Conservation (phyloP, 1,140 invertebrate genomes). For the Tachypleus tridentatus region DNA sequence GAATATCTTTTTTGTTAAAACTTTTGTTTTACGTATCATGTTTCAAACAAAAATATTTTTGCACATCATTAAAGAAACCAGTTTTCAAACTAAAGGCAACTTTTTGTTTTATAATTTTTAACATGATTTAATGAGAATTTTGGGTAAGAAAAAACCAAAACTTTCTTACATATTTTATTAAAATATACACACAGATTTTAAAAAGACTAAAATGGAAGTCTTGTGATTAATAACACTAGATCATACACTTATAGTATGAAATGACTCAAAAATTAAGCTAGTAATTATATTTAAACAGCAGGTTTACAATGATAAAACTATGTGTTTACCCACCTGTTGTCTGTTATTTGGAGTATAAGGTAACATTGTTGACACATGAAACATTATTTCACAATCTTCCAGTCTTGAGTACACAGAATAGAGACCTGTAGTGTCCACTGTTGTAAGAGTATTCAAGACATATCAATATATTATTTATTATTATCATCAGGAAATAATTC, state of each 20-base stretch:
- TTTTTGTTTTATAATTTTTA: no score
- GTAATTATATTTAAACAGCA: no score
- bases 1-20: conserved; percentile 10
- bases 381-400: conserved; percentile 79
- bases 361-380: conserved; percentile 84
- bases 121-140: no score
- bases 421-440: conserved; percentile 64
- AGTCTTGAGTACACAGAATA: conserved; percentile 73
- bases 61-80: background rate
- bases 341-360: conserved; percentile 83
- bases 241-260: no score
- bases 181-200: no score
- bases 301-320: background rate
- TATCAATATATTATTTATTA: background rate
- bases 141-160: no score
- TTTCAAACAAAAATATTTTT: background rate
- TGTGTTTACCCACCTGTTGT: conserved; percentile 54
- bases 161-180: no score
- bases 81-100: conserved; percentile 7
- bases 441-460: background rate
- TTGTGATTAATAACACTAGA: no score
- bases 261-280: no score
- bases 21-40: background rate
- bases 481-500: background rate
- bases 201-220: no score